phyloP scores from a whole-genome alignment of 2,888 invertebrate genomes.

The Sminthurides aquaticus region DNA sequence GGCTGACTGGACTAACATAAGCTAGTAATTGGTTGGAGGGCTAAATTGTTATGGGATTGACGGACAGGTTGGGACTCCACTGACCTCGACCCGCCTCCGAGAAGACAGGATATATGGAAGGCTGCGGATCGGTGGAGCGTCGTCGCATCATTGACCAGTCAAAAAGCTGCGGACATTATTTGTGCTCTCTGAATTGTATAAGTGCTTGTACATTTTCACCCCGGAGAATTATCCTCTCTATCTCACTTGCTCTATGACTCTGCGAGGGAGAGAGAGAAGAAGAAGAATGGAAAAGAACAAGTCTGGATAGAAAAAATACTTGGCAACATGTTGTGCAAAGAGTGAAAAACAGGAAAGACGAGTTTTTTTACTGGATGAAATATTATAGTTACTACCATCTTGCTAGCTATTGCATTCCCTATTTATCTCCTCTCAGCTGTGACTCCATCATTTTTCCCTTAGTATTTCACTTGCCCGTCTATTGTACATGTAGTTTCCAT shows the following conservation, averaged over 20 bases:
- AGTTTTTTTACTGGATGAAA: constrained; percentile 14
- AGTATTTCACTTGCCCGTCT: neutral
- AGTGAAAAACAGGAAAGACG: constrained; percentile 20
- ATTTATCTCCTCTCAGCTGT: neutral
- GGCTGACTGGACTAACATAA: too few species aligned
- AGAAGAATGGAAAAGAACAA: neutral
- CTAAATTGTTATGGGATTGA: too few species aligned
- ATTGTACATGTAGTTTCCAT: neutral
- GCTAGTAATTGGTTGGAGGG: too few species aligned
- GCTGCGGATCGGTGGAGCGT: neutral
- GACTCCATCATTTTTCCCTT: neutral
- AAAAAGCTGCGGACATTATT: too few species aligned
- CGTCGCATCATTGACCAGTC: too few species aligned
- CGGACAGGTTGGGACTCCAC: too few species aligned
- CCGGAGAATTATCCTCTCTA: too few species aligned
- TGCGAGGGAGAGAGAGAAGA: neutral
- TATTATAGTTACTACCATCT: neutral
- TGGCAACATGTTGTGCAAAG: constrained; percentile 21
- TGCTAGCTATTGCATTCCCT: neutral
- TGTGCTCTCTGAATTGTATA: too few species aligned
- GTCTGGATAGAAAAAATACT: constrained; percentile 6
- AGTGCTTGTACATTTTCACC: too few species aligned
- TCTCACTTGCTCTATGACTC: too few species aligned
- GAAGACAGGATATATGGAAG: neutral
- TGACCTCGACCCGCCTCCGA: too few species aligned